Evolutionary conservation across 2,797 vertebrate genomes (phyloP), one percentile per base, ranked within the genome.

Genomic region (Caiman crocodilus): DNA sequence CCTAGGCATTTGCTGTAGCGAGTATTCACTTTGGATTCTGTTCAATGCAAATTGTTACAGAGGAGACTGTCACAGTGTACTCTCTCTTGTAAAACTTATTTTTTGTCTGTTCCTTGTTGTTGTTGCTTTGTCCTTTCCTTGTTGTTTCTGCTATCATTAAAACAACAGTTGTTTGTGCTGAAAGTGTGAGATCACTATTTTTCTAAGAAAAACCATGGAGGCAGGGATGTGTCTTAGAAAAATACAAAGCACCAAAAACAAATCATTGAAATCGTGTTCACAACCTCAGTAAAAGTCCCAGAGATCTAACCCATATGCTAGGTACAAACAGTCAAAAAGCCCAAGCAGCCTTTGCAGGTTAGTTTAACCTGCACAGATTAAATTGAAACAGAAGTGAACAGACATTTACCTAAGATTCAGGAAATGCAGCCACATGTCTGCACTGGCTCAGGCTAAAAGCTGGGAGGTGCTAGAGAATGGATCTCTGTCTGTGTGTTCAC

Each of bases 1-100:
- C 55, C 57, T 64, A 12, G 67, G 77, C 23, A 42, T 73, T 71
- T 42, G 35, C 25, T 26, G 23, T 32, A 50, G 35, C 14, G 35
- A 75, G 55, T 25, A 55, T 21, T 13, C 65, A 13, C 25, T 30
- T 87, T 59, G 75, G 61, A 14, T 81, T 92, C 82, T 86, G 69
- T 2, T 3, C 5, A 12, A 83, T 87, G 82, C 73, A 23, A 4
- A 23, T 84, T 0, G 0, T 56, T 30, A 63, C 50, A 75, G 67
- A 87, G 79, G 61, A 87, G 63, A 50, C 80, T 78, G 67, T 75
- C 60, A 42, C 28, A 55, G 67, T 85, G 7, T 1, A 2, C 71
- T 84, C 76, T 73, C 50, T 84, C 82, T 83, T 89, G 65, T 21
- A 69, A 58, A 9, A 15, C 18, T 83, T 78, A 50, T 76, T 88